These are phyloP conservation scores for Apotomis capreana DNA, from an alignment of 2,888 invertebrate genomes.

Conservation along the genomic window DNA sequence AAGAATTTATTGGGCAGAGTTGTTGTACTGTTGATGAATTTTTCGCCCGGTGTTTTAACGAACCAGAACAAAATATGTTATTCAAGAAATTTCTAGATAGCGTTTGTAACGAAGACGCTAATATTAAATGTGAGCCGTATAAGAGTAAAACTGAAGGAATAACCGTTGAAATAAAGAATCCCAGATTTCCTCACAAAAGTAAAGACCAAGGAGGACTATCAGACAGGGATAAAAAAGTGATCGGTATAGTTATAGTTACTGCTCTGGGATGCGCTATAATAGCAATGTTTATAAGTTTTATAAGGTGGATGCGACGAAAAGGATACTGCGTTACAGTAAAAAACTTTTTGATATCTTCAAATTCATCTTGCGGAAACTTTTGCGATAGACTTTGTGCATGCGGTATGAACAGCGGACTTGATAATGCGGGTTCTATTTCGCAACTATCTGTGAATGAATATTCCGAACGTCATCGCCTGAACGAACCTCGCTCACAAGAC, in stretches of 20 bases:
- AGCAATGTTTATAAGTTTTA: constrained; percentile 80
- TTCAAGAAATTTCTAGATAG: constrained; percentile 85
- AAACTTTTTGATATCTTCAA: constrained; percentile 69
- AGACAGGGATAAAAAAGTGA: constrained; percentile 70
- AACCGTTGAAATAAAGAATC: constrained; percentile 72
- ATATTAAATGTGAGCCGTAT: constrained; percentile 84
- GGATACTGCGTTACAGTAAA: constrained; percentile 79
- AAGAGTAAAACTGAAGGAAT: constrained; percentile 61
- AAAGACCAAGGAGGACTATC: constrained; percentile 55
- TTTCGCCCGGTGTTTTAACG: constrained; percentile 85
- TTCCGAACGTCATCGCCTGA: constrained; percentile 83
- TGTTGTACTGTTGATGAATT: constrained; percentile 85
- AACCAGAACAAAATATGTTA: constrained; percentile 85
- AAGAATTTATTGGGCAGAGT: constrained; percentile 79
- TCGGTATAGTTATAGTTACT: constrained; percentile 80
- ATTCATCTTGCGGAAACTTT: constrained; percentile 65
- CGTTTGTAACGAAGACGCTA: constrained; percentile 80
- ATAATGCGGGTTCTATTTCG: constrained; percentile 85
- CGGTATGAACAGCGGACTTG: constrained; percentile 75
- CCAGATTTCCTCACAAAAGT: constrained; percentile 74
- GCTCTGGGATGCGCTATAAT: constrained; percentile 79
- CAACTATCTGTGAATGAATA: constrained; percentile 85
- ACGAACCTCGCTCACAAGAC: constrained; percentile 81
- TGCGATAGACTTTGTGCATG: constrained; percentile 71
- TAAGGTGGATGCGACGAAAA: constrained; percentile 83